Conservation (phyloP, 2,113 vertebrate species). For the Odontophorus gujanensis region DNA sequence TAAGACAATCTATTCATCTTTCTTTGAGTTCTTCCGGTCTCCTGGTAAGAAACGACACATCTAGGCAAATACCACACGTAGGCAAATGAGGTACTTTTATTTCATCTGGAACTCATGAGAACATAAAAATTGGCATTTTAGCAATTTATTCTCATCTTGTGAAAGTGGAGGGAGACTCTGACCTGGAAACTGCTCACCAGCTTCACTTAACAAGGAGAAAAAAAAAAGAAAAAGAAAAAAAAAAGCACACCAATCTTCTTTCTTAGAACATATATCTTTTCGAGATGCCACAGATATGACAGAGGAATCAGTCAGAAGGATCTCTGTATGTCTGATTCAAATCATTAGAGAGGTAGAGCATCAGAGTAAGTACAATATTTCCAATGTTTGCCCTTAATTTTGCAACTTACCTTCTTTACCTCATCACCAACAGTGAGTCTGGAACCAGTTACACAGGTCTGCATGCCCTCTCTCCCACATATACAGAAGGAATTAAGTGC, state of each 20-base stretch:
- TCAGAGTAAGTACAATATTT: not conserved
- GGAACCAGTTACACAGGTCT: constrained; percentile 22
- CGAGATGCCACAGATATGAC: not conserved
- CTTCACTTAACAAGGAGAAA: not conserved
- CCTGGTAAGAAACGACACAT: not conserved
- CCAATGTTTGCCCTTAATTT: not conserved
- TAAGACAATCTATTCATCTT: constrained; percentile 33
- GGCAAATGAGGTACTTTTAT: constrained; percentile 32
- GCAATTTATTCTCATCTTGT: not conserved
- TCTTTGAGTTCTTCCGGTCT: constrained; percentile 2
- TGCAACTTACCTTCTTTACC: not conserved
- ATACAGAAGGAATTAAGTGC: not conserved
- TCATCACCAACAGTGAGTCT: not conserved
- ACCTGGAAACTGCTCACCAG: not conserved
- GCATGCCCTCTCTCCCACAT: not conserved
- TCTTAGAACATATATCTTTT: not conserved
- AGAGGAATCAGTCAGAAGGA: not conserved
- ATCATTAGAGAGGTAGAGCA: not conserved
- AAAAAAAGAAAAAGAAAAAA: not conserved
- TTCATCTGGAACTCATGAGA: constrained; percentile 10
- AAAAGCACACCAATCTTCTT: not conserved
- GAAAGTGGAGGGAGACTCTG: constrained; percentile 21
- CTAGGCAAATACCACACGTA: not conserved
- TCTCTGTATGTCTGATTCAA: not conserved
- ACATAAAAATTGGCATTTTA: constrained; percentile 7